phyloP scores from a whole-genome alignment of 2,888 invertebrate species.

The Rotaria macrura region DNA sequence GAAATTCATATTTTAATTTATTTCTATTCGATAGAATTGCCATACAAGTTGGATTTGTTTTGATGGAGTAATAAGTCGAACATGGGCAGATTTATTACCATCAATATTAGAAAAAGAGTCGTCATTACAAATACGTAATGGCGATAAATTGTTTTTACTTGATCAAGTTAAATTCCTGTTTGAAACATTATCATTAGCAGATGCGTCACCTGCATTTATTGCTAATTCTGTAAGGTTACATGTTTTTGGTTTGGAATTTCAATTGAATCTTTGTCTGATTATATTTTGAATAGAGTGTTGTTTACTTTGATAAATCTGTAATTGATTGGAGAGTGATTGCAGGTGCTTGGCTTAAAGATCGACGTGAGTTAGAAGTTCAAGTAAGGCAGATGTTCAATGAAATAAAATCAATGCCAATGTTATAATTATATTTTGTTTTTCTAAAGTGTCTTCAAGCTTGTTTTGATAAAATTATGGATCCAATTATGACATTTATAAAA shows the following conservation, averaged over 20 bases:
- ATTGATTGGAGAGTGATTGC: conserved; percentile 49
- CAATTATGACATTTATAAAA: conserved; percentile 42
- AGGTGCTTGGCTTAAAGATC: conserved; percentile 46
- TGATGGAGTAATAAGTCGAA: conserved; percentile 27
- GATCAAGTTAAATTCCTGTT: conserved; percentile 47
- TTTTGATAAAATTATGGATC: conserved; percentile 48
- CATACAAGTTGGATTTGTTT: conserved; percentile 31
- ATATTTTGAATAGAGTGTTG: conserved; percentile 43
- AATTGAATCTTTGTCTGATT: neutral
- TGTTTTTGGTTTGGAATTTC: too few species aligned
- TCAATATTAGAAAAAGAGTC: conserved; percentile 29
- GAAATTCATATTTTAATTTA: neutral
- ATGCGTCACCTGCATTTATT: conserved; percentile 45
- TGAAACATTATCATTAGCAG: conserved; percentile 44
- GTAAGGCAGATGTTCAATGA: conserved; percentile 38
- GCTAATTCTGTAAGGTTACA: conserved; percentile 42
- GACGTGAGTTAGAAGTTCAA: conserved; percentile 46
- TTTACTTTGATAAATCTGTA: conserved; percentile 45
- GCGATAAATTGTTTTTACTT: conserved; percentile 45
- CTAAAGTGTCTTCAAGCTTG: conserved; percentile 45
- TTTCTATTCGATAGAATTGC: conserved; percentile 11
- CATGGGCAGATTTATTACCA: conserved; percentile 24
- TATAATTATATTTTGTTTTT: too few species aligned
- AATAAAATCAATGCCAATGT: neutral
- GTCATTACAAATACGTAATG: conserved; percentile 43